Percentiles rank a stretch among this genome's conserved stretches.
These are phyloP conservation scores for Peromyscus maniculatus DNA, from an alignment of 2,113 vertebrate species.

Conservation along the genomic window DNA sequence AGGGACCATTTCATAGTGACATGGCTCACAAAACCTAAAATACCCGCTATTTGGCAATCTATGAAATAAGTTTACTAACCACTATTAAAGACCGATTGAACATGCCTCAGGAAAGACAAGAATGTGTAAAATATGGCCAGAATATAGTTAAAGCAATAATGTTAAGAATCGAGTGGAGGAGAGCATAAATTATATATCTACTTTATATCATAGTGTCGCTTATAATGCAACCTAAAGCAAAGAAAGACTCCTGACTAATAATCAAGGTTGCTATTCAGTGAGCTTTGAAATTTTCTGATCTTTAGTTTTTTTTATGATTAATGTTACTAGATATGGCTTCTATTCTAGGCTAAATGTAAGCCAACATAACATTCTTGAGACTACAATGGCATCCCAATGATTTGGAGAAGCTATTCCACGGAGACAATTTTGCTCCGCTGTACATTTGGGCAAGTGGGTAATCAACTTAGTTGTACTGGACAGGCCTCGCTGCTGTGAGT, in stretches of 20 bases:
- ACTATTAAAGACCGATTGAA: neutral
- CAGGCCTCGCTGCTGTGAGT: constrained; percentile 80
- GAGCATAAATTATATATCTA: neutral
- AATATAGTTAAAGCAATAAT: neutral
- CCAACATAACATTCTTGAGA: constrained; percentile 68
- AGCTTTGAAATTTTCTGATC: constrained; percentile 70
- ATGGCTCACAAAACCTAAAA: neutral
- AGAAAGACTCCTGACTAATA: constrained; percentile 47
- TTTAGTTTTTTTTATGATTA: constrained; percentile 74
- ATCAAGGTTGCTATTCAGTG: constrained; percentile 60
- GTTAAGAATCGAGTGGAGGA: neutral
- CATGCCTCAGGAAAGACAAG: constrained; percentile 14
- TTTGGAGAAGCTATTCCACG: constrained; percentile 78
- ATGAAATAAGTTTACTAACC: constrained; percentile 32
- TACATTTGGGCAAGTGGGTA: constrained; percentile 74
- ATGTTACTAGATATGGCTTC: constrained; percentile 69
- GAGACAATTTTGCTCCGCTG: constrained; percentile 79
- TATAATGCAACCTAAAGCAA: neutral
- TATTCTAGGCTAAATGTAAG: constrained; percentile 62
- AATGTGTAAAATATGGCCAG: neutral
- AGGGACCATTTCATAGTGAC: neutral
- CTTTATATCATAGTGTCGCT: neutral
- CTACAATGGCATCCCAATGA: constrained; percentile 78
- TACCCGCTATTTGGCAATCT: neutral
- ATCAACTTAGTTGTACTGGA: constrained; percentile 82